A percentile compares a stretch with the other conserved stretches of the same genome.
These are phyloP conservation scores for Streblospio benedicti DNA, from an alignment of 1,140 invertebrate species.

Conservation along the genomic window DNA sequence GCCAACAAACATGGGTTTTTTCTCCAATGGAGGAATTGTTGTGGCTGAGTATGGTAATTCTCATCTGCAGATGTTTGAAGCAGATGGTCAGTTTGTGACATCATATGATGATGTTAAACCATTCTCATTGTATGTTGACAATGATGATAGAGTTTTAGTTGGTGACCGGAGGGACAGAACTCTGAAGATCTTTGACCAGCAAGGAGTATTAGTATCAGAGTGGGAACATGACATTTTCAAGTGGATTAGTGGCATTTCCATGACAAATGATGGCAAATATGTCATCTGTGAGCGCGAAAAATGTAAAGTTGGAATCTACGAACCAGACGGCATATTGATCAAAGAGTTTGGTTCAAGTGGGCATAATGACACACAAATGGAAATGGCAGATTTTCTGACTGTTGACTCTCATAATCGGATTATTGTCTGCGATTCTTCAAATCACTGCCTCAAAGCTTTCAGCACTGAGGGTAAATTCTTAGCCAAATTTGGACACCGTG, in stretches of 20 bases:
- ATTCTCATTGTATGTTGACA: constrained; percentile 3
- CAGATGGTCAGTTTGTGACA: constrained; percentile 4
- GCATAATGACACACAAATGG: constrained; percentile 6
- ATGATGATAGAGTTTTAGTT: constrained; percentile 8
- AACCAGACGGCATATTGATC: constrained; percentile 1
- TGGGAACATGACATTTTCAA: constrained; percentile 6
- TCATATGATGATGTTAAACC: constrained; percentile 14
- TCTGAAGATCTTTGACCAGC: constrained; percentile 12
- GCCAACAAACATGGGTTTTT: constrained; percentile 9
- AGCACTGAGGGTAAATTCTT: constrained; percentile 27
- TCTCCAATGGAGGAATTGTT: constrained; percentile 3
- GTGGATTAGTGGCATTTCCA: constrained; percentile 15
- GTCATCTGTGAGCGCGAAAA: constrained; percentile 11
- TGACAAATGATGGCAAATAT: constrained; percentile 2
- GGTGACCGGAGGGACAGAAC: constrained; percentile 10
- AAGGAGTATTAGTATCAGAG: constrained; percentile 7
- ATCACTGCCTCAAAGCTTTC: constrained; percentile 33
- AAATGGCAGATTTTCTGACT: constrained; percentile 18
- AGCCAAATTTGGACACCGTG: constrained; percentile 61
- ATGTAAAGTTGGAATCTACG: constrained; percentile 12
- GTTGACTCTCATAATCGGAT: constrained; percentile 20
- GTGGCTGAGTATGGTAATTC: constrained; percentile 14
- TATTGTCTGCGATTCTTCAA: constrained; percentile 33
- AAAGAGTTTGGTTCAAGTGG: constrained; percentile 17
- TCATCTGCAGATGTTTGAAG: constrained; percentile 10